Evolutionary conservation across 1,140 invertebrate species (phyloP), one percentile per base, ranked within the genome.

Genomic region (Plectrocnemia conspersa): DNA sequence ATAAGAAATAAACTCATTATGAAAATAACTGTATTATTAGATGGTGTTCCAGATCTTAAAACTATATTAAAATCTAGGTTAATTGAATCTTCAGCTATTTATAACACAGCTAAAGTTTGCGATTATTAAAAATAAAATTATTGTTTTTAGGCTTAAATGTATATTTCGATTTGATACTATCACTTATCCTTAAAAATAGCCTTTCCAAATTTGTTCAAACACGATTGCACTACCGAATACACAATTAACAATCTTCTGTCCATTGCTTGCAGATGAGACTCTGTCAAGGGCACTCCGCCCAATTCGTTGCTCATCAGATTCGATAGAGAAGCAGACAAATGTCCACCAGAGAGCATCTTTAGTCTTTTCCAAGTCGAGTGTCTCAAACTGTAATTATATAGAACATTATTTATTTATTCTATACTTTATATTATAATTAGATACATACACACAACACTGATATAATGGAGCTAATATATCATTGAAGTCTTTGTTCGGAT

Each of bases 401-500:
- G 22, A 22, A 11, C 10, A 18, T 38, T 9, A 13, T 32, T 16
- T 36, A 23, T 13, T 21, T 16, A 9, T 15, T 9, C 11, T 11
- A 29, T 7, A 21, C 21, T 35, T 16, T 23, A 42, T 18, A 16
- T 10, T 13, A 32, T 35, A 23, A 33, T 23, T 23, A 16, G 52
- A 63, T 64, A 81, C 84, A 81, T 76, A 91, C 91, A 86, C 80
- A 71, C 91, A 94, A 68, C 91, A 94, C 63, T 94, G 91, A 71
- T 89, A 92, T 0, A 95, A 72, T 36, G 91, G 92, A 13, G 91
- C 88, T 57, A 95, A 72, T 62, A 95, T 93, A 65, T 91, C 88
- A 29, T 86, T 68, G 68, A 91, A 86, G 79, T 93, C 89, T 32
- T 83, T 71, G 64, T 81, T 72, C 2, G 90, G 89, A 76, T 93